Evolutionary conservation across 2,888 invertebrate genomes (phyloP).

Genomic region (Aleiodes alternator): DNA sequence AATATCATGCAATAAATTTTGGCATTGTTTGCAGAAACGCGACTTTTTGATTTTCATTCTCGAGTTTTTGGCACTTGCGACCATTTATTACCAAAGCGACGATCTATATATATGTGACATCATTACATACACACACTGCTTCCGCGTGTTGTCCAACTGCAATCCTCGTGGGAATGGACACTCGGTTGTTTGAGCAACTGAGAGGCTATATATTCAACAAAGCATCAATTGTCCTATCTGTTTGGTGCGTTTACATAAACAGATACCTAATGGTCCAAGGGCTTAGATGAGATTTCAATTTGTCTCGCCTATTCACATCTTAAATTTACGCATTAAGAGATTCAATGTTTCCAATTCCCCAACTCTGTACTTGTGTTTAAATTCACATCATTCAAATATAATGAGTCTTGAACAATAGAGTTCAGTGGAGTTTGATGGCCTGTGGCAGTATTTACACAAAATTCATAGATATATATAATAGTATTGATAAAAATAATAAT

Average conservation of each 20-base stretch:
- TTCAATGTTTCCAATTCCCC: neutral
- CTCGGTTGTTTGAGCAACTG: constrained; percentile 65
- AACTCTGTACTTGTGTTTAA: neutral
- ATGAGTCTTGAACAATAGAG: neutral
- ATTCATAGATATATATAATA: neutral
- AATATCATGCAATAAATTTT: no score
- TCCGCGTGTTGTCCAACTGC: constrained; percentile 55
- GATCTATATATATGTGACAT: constrained; percentile 31
- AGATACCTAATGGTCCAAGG: constrained; percentile 70
- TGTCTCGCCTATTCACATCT: constrained; percentile 56
- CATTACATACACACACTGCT: constrained; percentile 39
- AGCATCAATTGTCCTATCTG: constrained; percentile 70
- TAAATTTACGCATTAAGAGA: neutral
- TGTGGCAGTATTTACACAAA: neutral
- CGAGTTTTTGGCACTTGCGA: no score
- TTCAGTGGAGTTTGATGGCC: neutral
- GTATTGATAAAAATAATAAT: no score
- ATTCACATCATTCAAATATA: constrained; percentile 4
- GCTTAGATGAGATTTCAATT: constrained; percentile 75
- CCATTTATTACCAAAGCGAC: no score
- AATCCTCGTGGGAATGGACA: constrained; percentile 75
- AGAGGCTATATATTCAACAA: constrained; percentile 48
- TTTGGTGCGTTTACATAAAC: constrained; percentile 72
- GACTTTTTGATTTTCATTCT: neutral
- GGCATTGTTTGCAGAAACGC: no score